Base-by-base conservation (phyloP, 1,140 invertebrate species). In the Venturia canescens region DNA sequence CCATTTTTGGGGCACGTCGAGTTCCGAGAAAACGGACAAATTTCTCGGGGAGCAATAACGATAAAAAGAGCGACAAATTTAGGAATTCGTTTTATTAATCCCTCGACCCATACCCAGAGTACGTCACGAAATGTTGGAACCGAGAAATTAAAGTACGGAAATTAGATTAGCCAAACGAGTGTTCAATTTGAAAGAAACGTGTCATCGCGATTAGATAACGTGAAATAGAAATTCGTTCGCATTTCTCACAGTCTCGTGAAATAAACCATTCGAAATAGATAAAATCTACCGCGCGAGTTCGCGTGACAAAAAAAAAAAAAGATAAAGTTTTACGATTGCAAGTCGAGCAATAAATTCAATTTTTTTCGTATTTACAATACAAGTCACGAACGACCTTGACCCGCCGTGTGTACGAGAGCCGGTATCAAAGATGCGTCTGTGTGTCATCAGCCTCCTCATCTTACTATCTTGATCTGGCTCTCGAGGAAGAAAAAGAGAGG, bases 381-480 rank as follows among this genome's bases (percentile, higher is more conserved):
- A 67, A 31, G 27, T 67, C 66, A 18, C 66, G 27, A 29, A 67
- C 66, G 66, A 31, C 66, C 66, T 67, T 67, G 66, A 67, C 66
- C 66, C 66, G 6, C 66, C 66, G 6, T 27, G 66, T 50, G 48
- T 50, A 29, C 23, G 23, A 27, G 9, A 67, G 26, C 31, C 66
- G 3, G 48, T 50, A 50, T 50, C 48, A 50, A 18, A 50, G 11
- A 50, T 50, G 48, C 13, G 67, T 38, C 31, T 21, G n/a, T 70
- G 57, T 21, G 21, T 60, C 57, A 60, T 60, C 57, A 60, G 18
- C 21, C 18, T 60, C 57, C 18, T 60, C 57, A 50, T 50, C 57
- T 60, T 60, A 23, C n/a, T 60, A 7, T n/a, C 57, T 70, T 9
- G 26, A 16, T 38, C 67, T 34, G 5, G 3, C 38, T 44, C 48